phyloP scores from a whole-genome alignment of 2,797 vertebrate species.

The Rhinophrynus dorsalis region DNA sequence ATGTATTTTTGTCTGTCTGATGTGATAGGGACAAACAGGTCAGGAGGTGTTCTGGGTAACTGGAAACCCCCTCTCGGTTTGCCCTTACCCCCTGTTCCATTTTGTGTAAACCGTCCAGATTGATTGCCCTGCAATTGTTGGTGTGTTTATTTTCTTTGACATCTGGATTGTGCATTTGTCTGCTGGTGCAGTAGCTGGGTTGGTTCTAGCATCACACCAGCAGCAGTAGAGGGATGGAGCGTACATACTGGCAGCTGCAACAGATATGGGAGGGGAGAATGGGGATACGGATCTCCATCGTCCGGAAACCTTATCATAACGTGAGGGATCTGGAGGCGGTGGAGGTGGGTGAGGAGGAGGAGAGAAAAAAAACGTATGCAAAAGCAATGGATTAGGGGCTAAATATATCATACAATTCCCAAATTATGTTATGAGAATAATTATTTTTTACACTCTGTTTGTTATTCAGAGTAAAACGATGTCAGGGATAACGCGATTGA shows the following conservation, averaged over 20 bases:
- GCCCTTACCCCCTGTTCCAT: no score
- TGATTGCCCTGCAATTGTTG: neutral
- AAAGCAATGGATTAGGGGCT: neutral
- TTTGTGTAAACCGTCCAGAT: no score
- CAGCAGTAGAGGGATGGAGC: conserved; percentile 11
- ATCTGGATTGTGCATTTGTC: conserved; percentile 29
- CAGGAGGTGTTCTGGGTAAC: no score
- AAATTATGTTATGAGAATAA: no score
- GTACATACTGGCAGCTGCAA: conserved; percentile 14
- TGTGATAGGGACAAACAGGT: no score
- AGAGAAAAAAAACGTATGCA: neutral
- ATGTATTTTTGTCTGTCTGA: neutral
- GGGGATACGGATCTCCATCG: neutral
- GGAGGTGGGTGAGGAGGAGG: conserved; percentile 16
- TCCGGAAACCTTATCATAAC: conserved; percentile 31
- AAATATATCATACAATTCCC: no score
- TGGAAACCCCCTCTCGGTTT: no score
- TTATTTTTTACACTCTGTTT: no score
- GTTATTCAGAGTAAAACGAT: no score
- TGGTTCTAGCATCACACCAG: conserved; percentile 14
- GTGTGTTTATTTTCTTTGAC: neutral
- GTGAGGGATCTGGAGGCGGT: conserved; percentile 35
- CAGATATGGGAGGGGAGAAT: conserved; percentile 7
- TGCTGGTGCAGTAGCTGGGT: neutral
- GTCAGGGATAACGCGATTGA: no score